These are phyloP conservation scores for Altica lythri DNA, from an alignment of 2,888 invertebrate species.

Conservation along the genomic window DNA sequence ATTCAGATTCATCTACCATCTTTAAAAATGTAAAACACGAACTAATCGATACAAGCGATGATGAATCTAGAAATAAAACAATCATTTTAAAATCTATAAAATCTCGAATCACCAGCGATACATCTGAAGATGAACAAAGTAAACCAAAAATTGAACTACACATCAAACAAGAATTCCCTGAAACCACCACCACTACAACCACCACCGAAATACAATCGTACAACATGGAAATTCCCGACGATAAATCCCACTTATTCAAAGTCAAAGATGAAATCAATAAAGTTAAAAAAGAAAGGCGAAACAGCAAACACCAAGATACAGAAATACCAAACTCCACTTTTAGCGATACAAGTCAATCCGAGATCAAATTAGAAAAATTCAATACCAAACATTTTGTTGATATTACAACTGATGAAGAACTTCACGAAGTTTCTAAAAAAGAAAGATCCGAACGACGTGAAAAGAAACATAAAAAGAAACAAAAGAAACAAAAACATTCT, in stretches of 20 bases:
- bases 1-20: constrained; percentile 60
- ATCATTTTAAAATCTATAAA: constrained; percentile 69
- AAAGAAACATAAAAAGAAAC: constrained; percentile 84
- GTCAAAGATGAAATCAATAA: constrained; percentile 51
- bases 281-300: constrained; percentile 52
- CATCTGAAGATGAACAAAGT: constrained; percentile 71
- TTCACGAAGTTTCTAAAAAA: constrained; percentile 40
- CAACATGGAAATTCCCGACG: constrained; percentile 50
- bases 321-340: constrained; percentile 31
- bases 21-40: constrained; percentile 53
- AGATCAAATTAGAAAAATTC: constrained; percentile 49
- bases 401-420: constrained; percentile 53
- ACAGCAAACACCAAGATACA: constrained; percentile 48
- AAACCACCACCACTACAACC: constrained; percentile 49
- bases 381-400: constrained; percentile 44
- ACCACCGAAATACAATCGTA: constrained; percentile 55
- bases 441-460: constrained; percentile 61
- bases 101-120: constrained; percentile 77
- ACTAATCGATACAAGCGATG: constrained; percentile 54
- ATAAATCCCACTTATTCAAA: constrained; percentile 42
- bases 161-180: constrained; percentile 66
- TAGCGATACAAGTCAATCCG: constrained; percentile 16
- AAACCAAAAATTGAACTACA: constrained; percentile 62
- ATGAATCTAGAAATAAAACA: constrained; percentile 60
- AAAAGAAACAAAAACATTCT: constrained; percentile 75